These are phyloP conservation scores for Caenorhabditis remanei DNA, from an alignment of 1,140 invertebrate genomes.

Conservation along the genomic window DNA sequence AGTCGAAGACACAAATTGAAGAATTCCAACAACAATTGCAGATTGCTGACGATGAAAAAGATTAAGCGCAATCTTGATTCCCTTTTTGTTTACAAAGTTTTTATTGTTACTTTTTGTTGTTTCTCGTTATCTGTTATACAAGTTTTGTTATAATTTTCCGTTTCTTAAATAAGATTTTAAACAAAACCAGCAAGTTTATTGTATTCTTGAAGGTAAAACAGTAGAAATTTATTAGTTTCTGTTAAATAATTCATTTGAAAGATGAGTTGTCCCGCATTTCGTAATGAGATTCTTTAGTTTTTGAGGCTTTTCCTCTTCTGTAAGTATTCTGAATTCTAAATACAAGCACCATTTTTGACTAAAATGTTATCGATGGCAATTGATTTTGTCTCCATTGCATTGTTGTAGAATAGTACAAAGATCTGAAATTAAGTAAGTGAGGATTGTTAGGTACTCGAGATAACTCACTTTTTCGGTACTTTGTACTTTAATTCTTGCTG, in stretches of 20 bases:
- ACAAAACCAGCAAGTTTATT: neutral
- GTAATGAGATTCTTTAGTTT: neutral
- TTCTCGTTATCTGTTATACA: neutral
- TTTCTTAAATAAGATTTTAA: neutral
- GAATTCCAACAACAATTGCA: slow-evolving; percentile 50
- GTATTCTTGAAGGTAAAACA: no score
- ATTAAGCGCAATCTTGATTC: neutral
- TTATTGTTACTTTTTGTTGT: slow-evolving; percentile 14
- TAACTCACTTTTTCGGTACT: slow-evolving; percentile 56
- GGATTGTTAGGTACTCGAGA: neutral
- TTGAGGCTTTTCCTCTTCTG: neutral
- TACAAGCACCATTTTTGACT: slow-evolving; percentile 38
- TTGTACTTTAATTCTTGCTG: slow-evolving; percentile 61
- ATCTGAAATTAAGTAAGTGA: slow-evolving; percentile 48
- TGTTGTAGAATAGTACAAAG: slow-evolving; percentile 62
- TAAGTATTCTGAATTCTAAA: neutral
- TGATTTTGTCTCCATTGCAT: slow-evolving; percentile 56
- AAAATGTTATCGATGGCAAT: slow-evolving; percentile 63
- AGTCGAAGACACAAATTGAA: slow-evolving; percentile 22
- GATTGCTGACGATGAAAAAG: slow-evolving; percentile 51
- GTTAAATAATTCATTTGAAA: neutral
- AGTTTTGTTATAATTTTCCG: neutral
- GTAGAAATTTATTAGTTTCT: neutral
- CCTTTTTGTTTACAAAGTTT: no score
- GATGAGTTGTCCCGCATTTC: neutral